These are phyloP conservation scores for Eulemur mongoz DNA, from an alignment of 2,797 vertebrate species.

Conservation along the genomic window DNA sequence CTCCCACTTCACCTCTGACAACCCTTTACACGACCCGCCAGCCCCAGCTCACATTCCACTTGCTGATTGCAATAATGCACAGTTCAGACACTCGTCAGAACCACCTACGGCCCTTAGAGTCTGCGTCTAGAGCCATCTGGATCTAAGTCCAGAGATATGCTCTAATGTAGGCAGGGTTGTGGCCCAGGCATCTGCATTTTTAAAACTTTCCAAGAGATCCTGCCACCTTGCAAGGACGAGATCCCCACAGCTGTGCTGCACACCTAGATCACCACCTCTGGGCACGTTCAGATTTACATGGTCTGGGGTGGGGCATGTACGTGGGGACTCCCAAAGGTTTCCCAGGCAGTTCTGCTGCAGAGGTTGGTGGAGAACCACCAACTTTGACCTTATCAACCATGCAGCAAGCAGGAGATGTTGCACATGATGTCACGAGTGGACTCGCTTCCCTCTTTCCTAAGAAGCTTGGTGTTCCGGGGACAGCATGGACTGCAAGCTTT, in stretches of 20 bases:
- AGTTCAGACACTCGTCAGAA: too few species aligned
- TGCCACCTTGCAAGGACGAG: too few species aligned
- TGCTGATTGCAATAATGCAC: background rate
- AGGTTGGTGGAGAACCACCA: rapidly evolving
- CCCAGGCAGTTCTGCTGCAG: background rate
- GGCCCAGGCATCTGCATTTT: background rate
- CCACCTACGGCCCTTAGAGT: rapidly evolving
- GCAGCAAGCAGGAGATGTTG: rapidly evolving
- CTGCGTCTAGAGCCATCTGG: rapidly evolving
- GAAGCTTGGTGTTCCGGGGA: background rate
- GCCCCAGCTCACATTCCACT: background rate
- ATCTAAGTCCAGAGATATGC: background rate
- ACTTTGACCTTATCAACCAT: rapidly evolving
- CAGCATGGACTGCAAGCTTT: too few species aligned
- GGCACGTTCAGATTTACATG: background rate
- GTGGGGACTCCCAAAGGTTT: background rate
- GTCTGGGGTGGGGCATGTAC: rapidly evolving
- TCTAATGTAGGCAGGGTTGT: background rate
- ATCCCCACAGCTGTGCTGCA: rapidly evolving
- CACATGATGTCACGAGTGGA: rapidly evolving
- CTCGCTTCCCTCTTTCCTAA: background rate
- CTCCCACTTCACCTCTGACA: background rate
- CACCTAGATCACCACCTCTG: rapidly evolving
- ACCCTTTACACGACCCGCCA: rapidly evolving
- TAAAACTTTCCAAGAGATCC: background rate